A percentile compares a stretch with the other conserved stretches of the same genome.
Evolutionary conservation across 2,113 vertebrate genomes (phyloP).

Genomic region (Boulengerochromis microlepis): DNA sequence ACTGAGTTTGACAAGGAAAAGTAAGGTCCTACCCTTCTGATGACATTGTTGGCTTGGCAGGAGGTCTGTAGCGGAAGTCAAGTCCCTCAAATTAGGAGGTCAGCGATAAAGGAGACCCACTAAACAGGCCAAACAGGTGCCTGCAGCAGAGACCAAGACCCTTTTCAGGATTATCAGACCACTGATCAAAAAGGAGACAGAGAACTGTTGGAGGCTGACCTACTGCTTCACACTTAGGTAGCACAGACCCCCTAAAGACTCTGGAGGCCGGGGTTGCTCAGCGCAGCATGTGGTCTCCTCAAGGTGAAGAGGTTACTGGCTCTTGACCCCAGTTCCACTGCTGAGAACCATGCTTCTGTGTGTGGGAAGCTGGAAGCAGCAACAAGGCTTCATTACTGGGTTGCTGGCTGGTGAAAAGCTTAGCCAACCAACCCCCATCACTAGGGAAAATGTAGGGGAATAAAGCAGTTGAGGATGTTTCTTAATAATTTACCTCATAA

Average conservation of each 20-base stretch:
- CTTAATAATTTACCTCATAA: neutral
- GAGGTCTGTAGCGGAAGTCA: neutral
- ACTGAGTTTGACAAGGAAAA: neutral
- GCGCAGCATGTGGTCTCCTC: neutral
- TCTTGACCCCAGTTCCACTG: neutral
- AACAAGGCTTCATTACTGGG: neutral
- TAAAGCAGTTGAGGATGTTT: neutral
- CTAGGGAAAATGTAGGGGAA: neutral
- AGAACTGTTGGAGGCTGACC: neutral
- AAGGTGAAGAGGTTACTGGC: neutral
- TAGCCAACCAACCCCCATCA: neutral
- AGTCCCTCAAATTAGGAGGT: neutral
- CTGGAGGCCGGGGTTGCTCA: neutral
- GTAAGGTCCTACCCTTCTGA: neutral
- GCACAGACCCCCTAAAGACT: neutral
- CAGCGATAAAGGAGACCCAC: neutral
- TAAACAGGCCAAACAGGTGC: neutral
- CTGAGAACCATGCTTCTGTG: neutral
- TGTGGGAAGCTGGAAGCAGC: neutral
- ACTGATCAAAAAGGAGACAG: neutral
- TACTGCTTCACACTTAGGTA: neutral
- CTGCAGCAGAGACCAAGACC: neutral
- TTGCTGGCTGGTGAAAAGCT: neutral
- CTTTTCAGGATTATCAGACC: neutral
- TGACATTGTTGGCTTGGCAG: neutral